phyloP scores from a whole-genome alignment of 2,888 invertebrate species.

The Chydorus sphaericus region DNA sequence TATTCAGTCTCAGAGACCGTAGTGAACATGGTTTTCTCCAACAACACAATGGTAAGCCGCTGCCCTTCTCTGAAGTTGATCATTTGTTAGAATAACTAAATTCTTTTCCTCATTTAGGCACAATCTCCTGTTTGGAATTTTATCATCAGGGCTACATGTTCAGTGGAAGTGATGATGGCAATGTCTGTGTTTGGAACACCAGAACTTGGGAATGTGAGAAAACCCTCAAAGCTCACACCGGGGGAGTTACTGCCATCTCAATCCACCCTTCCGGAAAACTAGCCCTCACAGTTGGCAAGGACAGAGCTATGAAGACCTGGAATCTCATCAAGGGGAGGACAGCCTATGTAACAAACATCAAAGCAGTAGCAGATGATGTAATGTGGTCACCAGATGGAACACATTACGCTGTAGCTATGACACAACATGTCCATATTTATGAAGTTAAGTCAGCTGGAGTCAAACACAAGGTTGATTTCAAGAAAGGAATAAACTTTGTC shows the following conservation, averaged over 20 bases:
- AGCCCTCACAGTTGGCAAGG: slow-evolving; percentile 70
- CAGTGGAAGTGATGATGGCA: slow-evolving; percentile 71
- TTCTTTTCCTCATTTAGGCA: slow-evolving; percentile 31
- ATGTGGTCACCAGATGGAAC: slow-evolving; percentile 62
- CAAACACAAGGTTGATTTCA: slow-evolving; percentile 46
- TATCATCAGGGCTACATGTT: slow-evolving; percentile 57
- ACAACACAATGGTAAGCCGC: slow-evolving; percentile 51
- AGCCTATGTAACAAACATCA: slow-evolving; percentile 77
- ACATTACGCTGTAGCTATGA: slow-evolving; percentile 57
- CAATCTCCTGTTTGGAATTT: slow-evolving; percentile 63
- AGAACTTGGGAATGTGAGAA: slow-evolving; percentile 79
- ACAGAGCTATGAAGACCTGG: slow-evolving; percentile 77
- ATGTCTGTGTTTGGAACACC: slow-evolving; percentile 60
- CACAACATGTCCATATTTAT: slow-evolving; percentile 62
- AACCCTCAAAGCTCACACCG: slow-evolving; percentile 57
- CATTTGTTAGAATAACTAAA: neutral
- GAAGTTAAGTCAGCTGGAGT: slow-evolving; percentile 61
- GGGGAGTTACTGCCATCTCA: slow-evolving; percentile 53
- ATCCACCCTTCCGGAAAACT: slow-evolving; percentile 81
- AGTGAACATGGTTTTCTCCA: slow-evolving; percentile 64
- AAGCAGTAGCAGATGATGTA: slow-evolving; percentile 38
- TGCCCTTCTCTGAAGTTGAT: neutral
- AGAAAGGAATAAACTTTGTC: slow-evolving; percentile 51
- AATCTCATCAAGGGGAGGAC: slow-evolving; percentile 81
- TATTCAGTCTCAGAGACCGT: slow-evolving; percentile 65